Evolutionary conservation across 2,113 vertebrate genomes (phyloP).

Genomic region (Lethenteron camtschaticum): DNA sequence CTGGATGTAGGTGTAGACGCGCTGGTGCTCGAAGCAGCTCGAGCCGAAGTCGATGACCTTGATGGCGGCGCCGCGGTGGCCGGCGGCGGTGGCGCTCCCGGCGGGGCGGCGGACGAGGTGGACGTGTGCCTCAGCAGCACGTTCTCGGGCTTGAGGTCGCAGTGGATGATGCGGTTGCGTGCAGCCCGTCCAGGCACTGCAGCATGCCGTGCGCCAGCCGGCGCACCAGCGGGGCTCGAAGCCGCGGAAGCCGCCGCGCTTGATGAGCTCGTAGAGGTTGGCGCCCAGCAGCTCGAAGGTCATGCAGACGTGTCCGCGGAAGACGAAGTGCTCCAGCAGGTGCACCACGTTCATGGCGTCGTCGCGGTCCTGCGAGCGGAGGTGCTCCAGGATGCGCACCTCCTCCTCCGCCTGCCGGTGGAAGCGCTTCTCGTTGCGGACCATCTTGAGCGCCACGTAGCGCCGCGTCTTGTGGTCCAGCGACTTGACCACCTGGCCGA

Average conservation of each 20-base stretch:
- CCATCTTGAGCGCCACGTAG: constrained; percentile 9
- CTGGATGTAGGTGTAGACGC: constrained; percentile 80
- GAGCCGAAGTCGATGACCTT: constrained; percentile 98
- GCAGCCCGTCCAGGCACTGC: constrained; percentile 10
- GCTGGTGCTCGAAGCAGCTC: constrained; percentile 91
- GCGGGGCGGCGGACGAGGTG: too few relatives aligned
- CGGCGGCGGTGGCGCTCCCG: too few relatives aligned
- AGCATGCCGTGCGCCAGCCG: constrained; percentile 10
- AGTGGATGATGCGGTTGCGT: constrained; percentile 9
- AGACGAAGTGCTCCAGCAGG: constrained; percentile 8
- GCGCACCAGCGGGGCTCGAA: constrained; percentile 9
- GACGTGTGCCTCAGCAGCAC: constrained; percentile 7
- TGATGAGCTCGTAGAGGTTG: constrained; percentile 10
- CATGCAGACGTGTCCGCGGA: constrained; percentile 10
- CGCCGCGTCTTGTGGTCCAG: constrained; percentile 9
- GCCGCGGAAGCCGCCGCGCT: constrained; percentile 7
- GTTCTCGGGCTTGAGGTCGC: constrained; percentile 10
- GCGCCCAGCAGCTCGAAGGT: constrained; percentile 9
- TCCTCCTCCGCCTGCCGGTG: constrained; percentile 9
- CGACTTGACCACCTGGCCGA: constrained; percentile 9
- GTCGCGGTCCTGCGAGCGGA: constrained; percentile 8
- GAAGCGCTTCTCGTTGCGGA: constrained; percentile 8
- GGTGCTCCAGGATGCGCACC: constrained; percentile 9
- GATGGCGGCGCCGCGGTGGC: constrained; percentile 18
- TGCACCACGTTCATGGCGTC: constrained; percentile 8